phyloP scores from a whole-genome alignment of 2,797 vertebrate genomes.

The Hipposideros larvatus region DNA sequence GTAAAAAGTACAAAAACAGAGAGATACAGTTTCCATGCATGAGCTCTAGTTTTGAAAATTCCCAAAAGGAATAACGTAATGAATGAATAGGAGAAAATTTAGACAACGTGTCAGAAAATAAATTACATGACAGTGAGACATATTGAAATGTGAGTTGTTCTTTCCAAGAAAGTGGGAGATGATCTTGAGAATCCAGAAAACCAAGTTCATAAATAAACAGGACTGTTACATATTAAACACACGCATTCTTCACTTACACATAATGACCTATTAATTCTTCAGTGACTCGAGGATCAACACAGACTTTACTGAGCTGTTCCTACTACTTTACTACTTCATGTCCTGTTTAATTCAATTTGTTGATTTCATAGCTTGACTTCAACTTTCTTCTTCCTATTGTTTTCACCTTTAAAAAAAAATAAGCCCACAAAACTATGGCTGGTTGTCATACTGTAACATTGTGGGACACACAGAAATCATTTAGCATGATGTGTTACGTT shows the following conservation, averaged over 20 bases:
- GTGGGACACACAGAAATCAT: neutral
- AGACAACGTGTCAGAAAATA: neutral
- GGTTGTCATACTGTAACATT: neutral
- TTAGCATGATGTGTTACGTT: neutral
- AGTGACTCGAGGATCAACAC: neutral
- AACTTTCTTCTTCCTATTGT: neutral
- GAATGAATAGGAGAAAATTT: constrained; percentile 46
- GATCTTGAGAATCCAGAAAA: constrained; percentile 32
- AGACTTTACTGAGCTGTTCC: neutral
- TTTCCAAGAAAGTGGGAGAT: neutral
- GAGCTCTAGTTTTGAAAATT: constrained; percentile 33
- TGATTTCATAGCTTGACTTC: neutral
- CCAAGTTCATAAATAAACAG: neutral
- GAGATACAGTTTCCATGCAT: neutral
- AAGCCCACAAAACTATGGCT: neutral
- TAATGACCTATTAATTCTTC: neutral
- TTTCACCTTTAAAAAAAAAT: neutral
- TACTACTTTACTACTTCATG: neutral
- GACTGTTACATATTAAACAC: neutral
- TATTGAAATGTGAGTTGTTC: constrained; percentile 29
- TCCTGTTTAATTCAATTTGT: neutral
- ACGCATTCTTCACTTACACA: neutral
- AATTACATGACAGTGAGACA: neutral
- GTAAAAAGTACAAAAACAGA: neutral
- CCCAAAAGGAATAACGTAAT: neutral